Conservation (phyloP, 2,888 invertebrate species). For the Hofmannophila pseudospretella region DNA sequence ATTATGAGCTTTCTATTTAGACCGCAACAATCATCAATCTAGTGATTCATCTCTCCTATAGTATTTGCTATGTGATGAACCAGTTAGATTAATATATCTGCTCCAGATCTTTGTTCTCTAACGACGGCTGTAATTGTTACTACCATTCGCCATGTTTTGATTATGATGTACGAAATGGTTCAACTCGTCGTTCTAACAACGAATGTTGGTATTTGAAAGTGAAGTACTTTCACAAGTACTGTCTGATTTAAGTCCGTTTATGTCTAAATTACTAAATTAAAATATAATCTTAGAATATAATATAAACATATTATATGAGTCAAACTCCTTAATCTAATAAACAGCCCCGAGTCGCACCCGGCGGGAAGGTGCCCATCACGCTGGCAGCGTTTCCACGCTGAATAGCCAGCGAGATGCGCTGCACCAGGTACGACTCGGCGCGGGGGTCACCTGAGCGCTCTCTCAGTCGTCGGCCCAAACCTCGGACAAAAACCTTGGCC, state of each 20-base stretch:
- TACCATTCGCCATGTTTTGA: conserved; percentile 20
- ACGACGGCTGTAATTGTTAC: conserved; percentile 18
- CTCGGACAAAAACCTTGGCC: too few species aligned
- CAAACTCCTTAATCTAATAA: too few species aligned
- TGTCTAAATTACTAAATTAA: too few species aligned
- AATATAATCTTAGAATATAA: too few species aligned
- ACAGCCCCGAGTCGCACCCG: too few species aligned
- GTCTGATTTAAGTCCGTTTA: conserved; percentile 3
- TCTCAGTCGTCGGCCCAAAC: too few species aligned
- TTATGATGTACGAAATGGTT: conserved; percentile 22
- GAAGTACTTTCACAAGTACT: conserved; percentile 13
- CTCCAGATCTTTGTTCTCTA: conserved; percentile 20
- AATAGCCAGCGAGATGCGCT: too few species aligned
- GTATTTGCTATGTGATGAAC: conserved; percentile 8
- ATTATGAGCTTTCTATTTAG: neutral
- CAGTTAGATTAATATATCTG: conserved; percentile 25
- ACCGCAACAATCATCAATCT: neutral
- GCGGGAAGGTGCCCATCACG: too few species aligned
- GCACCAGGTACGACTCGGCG: too few species aligned
- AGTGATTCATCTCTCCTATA: neutral
- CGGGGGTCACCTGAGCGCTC: too few species aligned
- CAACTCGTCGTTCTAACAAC: conserved; percentile 21
- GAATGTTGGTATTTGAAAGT: conserved; percentile 8
- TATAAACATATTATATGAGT: too few species aligned
- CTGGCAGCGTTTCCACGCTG: too few species aligned